Percentiles rank a stretch among this genome's conserved stretches.
phyloP scores from a whole-genome alignment of 2,113 vertebrate genomes.

The Antechinus flavipes region DNA sequence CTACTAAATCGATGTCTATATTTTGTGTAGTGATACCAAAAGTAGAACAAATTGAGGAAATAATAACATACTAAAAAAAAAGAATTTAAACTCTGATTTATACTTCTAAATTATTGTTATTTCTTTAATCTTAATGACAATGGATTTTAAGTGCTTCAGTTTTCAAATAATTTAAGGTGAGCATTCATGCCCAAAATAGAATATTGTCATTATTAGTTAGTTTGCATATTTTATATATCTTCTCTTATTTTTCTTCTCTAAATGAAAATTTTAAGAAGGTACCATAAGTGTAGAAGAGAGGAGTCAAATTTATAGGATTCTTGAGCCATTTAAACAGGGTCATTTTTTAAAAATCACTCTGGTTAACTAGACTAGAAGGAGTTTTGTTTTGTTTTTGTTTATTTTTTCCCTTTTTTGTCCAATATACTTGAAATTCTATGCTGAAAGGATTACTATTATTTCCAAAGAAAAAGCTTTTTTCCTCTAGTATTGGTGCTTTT shows the following conservation, averaged over 20 bases:
- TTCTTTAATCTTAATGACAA: slow-evolving; percentile 8
- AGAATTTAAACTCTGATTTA: not conserved
- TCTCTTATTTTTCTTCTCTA: not conserved
- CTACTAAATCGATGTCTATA: not conserved
- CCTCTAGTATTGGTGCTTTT: not conserved
- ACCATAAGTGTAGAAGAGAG: not conserved
- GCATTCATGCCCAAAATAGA: not conserved
- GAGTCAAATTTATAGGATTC: not conserved
- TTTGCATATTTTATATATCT: not conserved
- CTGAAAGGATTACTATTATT: slow-evolving; percentile 18
- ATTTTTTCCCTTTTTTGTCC: slow-evolving; percentile 1
- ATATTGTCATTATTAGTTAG: not conserved
- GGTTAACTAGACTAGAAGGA: not conserved
- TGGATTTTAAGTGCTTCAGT: not conserved
- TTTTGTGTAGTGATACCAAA: not conserved
- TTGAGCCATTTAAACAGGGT: not conserved
- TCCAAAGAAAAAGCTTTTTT: not conserved
- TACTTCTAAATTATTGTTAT: not conserved
- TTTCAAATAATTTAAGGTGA: slow-evolving; percentile 22
- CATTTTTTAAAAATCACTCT: not conserved
- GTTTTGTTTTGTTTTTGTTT: not conserved
- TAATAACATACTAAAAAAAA: not conserved
- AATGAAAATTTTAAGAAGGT: not conserved
- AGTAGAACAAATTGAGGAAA: not conserved
- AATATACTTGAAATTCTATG: slow-evolving; percentile 2